Evolutionary conservation across 2,797 vertebrate genomes (phyloP).

Genomic region (Enteromius fasciolatus): DNA sequence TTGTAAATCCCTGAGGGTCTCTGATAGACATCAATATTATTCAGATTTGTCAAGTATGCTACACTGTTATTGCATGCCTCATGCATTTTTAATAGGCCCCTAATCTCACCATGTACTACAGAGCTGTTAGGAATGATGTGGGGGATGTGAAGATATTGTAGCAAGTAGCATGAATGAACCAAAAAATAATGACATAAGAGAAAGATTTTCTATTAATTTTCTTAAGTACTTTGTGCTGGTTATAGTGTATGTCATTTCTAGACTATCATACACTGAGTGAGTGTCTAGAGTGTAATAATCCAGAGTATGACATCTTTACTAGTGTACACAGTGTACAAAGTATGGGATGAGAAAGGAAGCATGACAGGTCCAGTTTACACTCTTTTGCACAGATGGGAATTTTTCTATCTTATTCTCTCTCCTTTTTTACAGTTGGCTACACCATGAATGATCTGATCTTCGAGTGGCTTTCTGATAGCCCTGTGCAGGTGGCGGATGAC

Average conservation of each 20-base stretch:
- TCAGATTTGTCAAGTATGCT: conserved; percentile 68
- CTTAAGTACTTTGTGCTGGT: neutral
- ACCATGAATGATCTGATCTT: conserved; percentile 96
- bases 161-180: neutral
- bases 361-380: conserved; percentile 30
- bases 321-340: conserved; percentile 63
- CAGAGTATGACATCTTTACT: conserved; percentile 39
- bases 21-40: conserved; percentile 70
- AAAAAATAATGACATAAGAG: neutral
- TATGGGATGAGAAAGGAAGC: conserved; percentile 54
- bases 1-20: conserved; percentile 67
- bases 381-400: conserved; percentile 19
- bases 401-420: conserved; percentile 37
- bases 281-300: neutral
- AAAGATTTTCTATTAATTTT: neutral
- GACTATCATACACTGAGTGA: neutral
- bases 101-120: conserved; percentile 62
- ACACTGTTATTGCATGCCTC: conserved; percentile 63
- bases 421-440: conserved; percentile 85
- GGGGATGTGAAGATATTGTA: conserved; percentile 45
- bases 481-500: conserved; percentile 92
- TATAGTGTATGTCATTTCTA: neutral
- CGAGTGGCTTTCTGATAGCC: conserved; percentile 88
- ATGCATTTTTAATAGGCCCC: conserved; percentile 71
- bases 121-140: conserved; percentile 31